These are phyloP conservation scores for Polyergus mexicanus DNA, from an alignment of 1,140 invertebrate genomes.

Conservation along the genomic window DNA sequence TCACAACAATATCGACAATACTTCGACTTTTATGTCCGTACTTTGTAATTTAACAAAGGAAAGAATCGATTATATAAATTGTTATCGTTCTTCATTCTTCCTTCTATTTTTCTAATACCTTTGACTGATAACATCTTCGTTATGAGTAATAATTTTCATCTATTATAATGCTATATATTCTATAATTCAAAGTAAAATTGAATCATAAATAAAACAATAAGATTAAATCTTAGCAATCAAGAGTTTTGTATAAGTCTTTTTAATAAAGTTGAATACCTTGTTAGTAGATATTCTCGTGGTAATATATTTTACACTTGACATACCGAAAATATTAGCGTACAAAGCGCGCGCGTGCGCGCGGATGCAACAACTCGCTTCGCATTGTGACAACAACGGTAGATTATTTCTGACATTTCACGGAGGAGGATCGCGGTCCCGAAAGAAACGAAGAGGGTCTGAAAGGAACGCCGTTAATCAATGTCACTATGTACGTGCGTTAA, in stretches of 20 bases:
- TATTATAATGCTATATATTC: background rate
- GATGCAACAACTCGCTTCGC: slow-evolving; percentile 17
- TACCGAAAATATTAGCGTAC: background rate
- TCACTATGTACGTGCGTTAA: slow-evolving; percentile 58
- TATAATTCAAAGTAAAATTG: background rate
- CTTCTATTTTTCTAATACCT: background rate
- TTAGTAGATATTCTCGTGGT: slow-evolving; percentile 11
- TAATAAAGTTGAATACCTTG: slow-evolving; percentile 8
- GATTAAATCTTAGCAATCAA: background rate
- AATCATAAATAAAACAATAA: background rate
- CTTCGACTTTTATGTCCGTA: background rate
- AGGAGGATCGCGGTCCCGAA: slow-evolving; percentile 23
- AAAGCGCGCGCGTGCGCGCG: background rate
- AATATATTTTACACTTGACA: background rate
- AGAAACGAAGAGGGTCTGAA: slow-evolving; percentile 56
- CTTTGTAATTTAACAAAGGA: slow-evolving; percentile 30
- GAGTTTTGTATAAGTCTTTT: background rate
- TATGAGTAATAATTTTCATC: too few relatives aligned
- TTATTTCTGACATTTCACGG: slow-evolving; percentile 63
- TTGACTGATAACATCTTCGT: background rate
- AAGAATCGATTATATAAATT: slow-evolving; percentile 33
- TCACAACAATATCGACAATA: slow-evolving; percentile 45
- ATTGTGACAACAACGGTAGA: slow-evolving; percentile 54
- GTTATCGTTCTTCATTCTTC: background rate
- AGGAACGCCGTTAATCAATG: slow-evolving; percentile 71